These are phyloP conservation scores for Zeuzera pyrina DNA, from an alignment of 2,888 invertebrate species.

Conservation along the genomic window DNA sequence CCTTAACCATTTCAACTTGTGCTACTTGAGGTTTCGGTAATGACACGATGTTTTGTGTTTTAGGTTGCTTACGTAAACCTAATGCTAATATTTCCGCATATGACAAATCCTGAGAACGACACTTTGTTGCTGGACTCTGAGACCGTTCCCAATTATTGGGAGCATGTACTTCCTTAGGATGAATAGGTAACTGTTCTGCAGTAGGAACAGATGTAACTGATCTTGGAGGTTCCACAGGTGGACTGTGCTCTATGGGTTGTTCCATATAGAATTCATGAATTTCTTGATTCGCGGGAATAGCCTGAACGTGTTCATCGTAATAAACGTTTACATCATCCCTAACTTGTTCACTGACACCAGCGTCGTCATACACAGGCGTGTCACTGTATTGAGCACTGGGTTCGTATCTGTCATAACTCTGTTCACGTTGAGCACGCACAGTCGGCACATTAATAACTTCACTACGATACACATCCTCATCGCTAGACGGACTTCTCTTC, in stretches of 20 bases:
- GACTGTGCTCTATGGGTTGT: slow-evolving; percentile 20
- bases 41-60: slow-evolving; percentile 30
- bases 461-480: slow-evolving; percentile 21
- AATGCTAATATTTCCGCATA: slow-evolving; percentile 82
- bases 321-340: slow-evolving; percentile 31
- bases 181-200: slow-evolving; percentile 11
- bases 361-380: slow-evolving; percentile 33
- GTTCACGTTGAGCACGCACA: slow-evolving; percentile 29
- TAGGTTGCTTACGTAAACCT: slow-evolving; percentile 64
- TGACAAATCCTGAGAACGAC: slow-evolving; percentile 76
- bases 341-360: slow-evolving; percentile 52
- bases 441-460: slow-evolving; percentile 29
- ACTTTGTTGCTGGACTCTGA: slow-evolving; percentile 32
- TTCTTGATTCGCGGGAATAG: slow-evolving; percentile 15
- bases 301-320: slow-evolving; percentile 20
- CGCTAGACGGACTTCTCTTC: slow-evolving; percentile 10
- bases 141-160: slow-evolving; percentile 29
- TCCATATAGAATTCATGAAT: slow-evolving; percentile 20
- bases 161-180: slow-evolving; percentile 18
- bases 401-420: slow-evolving; percentile 23
- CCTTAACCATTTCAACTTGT: slow-evolving; percentile 49
- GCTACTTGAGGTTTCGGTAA: slow-evolving; percentile 54
- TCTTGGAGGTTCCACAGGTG: slow-evolving; percentile 17
- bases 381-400: slow-evolving; percentile 34
- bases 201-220: slow-evolving; percentile 7